Base-by-base conservation (phyloP, 2,113 vertebrate genomes). In the Ammodramus savannarum region DNA sequence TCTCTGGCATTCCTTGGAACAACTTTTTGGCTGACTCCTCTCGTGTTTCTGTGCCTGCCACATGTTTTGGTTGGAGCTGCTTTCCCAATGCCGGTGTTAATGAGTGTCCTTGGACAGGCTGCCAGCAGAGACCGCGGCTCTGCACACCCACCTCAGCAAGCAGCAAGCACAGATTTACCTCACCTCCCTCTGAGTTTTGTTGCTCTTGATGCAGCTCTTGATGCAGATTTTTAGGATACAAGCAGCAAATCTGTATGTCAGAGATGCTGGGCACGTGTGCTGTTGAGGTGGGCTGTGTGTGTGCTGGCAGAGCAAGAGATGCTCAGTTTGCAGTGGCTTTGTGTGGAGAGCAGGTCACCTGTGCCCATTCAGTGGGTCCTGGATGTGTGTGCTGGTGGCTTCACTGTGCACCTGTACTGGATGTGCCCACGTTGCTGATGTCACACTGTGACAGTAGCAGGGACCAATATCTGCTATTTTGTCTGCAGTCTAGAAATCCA, bases 321-420 rank as follows among this genome's bases (percentile, higher is more conserved):
- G 1, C 29, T 81, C 22, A 7, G 16, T 74, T 46, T 63, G 48
- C 12, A 4, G 29, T 32, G 39, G 13, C 0, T 1, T 26, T 84
- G 49, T 84, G 54, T 39, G 68, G 61, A 11, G 27, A 61, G 59
- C 36, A 44, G 46, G 31, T 84, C 52, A 26, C 9, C 34, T 67
- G 69, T 2, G 4, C 26, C 32, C 4, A 10, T 3, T 19, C 19
- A 31, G 23, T 6, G 48, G 52, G 31, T 43, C 46, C 29, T 27
- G 77, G 22, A 3, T n/a, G 23, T 21, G 7, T 7, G 59, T 49
- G 29, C 1, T 39, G 32, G 4, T 58, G 51, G 39, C 23, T 39
- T 80, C 23, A 23, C 44, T 91, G 31, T 51, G 32, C 36, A 3
- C 0, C 0, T 10, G 6, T n/a, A 5, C 39, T 34, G 52, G 13